A percentile compares a stretch with the other conserved stretches of the same genome.
These are phyloP conservation scores for Pardosa pseudoannulata DNA, from an alignment of 2,888 invertebrate species.

Conservation along the genomic window DNA sequence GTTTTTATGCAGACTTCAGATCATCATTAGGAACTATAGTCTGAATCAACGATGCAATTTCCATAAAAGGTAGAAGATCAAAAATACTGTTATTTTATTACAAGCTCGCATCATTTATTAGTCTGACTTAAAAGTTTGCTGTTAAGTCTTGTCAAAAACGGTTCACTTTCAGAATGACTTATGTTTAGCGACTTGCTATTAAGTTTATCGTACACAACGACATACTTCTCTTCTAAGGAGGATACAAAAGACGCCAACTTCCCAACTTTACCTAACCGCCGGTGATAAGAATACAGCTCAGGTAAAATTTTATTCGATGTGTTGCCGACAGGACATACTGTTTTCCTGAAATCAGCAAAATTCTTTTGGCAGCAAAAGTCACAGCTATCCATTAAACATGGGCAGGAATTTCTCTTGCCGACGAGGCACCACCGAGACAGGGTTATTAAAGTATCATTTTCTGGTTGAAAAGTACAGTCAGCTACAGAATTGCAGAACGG, in stretches of 20 bases:
- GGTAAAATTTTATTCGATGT: neutral
- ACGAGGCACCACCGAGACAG: neutral
- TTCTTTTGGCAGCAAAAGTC: conserved; percentile 14
- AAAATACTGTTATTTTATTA: neutral
- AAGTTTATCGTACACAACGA: conserved; percentile 25
- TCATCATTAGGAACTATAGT: no score
- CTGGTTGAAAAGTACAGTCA: neutral
- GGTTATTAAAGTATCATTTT: neutral
- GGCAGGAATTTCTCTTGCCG: conserved; percentile 52
- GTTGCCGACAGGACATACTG: neutral
- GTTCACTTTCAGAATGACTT: conserved; percentile 62
- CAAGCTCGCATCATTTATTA: neutral
- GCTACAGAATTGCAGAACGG: neutral
- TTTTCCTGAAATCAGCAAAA: neutral
- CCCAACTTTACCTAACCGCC: conserved; percentile 13
- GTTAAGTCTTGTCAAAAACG: conserved; percentile 10
- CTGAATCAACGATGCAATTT: no score
- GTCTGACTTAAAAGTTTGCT: neutral
- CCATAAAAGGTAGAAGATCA: no score
- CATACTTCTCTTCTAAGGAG: conserved; percentile 33
- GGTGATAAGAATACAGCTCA: neutral
- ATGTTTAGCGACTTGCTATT: conserved; percentile 2
- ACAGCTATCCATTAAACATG: conserved; percentile 43
- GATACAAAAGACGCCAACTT: conserved; percentile 46
- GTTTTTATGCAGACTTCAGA: no score